Evolutionary conservation across 2,888 invertebrate species (phyloP), one percentile per base, ranked within the genome.

Genomic region (Acanthacorydalis orientalis): DNA sequence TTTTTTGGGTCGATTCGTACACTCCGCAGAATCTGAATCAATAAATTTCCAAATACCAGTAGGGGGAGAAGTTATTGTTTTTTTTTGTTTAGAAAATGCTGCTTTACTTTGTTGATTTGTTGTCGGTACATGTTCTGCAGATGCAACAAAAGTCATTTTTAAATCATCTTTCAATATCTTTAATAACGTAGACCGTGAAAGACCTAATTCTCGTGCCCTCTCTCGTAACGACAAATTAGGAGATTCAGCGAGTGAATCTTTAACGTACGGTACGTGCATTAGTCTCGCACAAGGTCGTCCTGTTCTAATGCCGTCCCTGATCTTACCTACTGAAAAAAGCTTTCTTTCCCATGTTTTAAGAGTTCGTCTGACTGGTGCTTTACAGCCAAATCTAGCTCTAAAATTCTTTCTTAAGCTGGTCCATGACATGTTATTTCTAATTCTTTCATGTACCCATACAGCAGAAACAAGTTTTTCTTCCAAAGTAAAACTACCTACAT

Each of bases 401-500:
- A 70, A 70, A 52, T 69, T 66, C 32, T 60, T 59, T 52, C 64
- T 64, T 43, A 70, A 66, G 61, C 69, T 57, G 48, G 57, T 57
- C 57, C 54, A 57, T 31, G 60, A 58, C 50, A 61, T 60, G 47
- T 57, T 61, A 10, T 67, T 65, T 48, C 59, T 58, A 43, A 62
- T 60, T 43, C 67, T 61, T 55, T 70, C 70, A 49, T 70, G 70
- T 31, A 69, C 68, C 70, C 70, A 70, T 16, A 68, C 70, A 1
- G 69, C 70, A 0, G 70, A 62, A 31, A 70, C 63, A 12, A 70
- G 57, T 51, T 68, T 61, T 56, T 69, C 66, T 51, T 69, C 70
- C 43, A 68, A 61, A 2, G 63, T 66, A 47, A 60, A 62, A 15
- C 10, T n/a, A 11, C 45, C 45, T 14, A 45, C 37, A 45, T 45